These are phyloP conservation scores for Diaperis boleti DNA, from an alignment of 2,888 invertebrate genomes.

Conservation along the genomic window DNA sequence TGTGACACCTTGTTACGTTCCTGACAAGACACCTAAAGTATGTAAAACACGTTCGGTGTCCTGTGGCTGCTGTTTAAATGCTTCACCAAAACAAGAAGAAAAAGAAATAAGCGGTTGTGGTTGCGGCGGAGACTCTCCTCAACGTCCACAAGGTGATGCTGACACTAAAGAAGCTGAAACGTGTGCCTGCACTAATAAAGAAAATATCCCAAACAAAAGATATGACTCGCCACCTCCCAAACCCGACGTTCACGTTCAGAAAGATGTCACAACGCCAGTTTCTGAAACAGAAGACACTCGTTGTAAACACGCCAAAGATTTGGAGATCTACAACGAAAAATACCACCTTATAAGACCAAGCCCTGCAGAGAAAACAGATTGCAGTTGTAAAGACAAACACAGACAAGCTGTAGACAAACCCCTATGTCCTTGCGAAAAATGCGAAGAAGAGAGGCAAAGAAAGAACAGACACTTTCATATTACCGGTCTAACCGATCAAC, in stretches of 20 bases:
- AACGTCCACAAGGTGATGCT: too few species aligned
- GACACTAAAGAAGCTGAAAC: constrained; percentile 5
- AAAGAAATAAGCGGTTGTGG: too few species aligned
- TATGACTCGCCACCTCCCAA: too few species aligned
- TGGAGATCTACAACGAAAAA: background rate
- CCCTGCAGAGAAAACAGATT: constrained; percentile 6
- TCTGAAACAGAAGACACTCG: background rate
- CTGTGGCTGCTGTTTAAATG: background rate
- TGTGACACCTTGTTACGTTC: background rate
- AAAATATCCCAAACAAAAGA: background rate
- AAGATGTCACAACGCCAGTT: background rate
- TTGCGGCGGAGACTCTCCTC: too few species aligned
- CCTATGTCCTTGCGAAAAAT: constrained; percentile 42
- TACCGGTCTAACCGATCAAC: constrained; percentile 45
- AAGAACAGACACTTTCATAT: constrained; percentile 46
- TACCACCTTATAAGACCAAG: background rate
- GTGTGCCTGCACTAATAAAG: background rate
- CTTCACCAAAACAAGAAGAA: too few species aligned
- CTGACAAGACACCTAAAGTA: too few species aligned
- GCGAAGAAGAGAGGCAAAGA: constrained; percentile 38
- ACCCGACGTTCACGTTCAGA: too few species aligned
- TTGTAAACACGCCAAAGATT: constrained; percentile 11
- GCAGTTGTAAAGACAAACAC: constrained; percentile 41
- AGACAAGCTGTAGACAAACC: constrained; percentile 33
- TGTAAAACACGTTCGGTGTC: background rate